These are phyloP conservation scores for Cariama cristata DNA, from an alignment of 2,113 vertebrate genomes.

Conservation along the genomic window DNA sequence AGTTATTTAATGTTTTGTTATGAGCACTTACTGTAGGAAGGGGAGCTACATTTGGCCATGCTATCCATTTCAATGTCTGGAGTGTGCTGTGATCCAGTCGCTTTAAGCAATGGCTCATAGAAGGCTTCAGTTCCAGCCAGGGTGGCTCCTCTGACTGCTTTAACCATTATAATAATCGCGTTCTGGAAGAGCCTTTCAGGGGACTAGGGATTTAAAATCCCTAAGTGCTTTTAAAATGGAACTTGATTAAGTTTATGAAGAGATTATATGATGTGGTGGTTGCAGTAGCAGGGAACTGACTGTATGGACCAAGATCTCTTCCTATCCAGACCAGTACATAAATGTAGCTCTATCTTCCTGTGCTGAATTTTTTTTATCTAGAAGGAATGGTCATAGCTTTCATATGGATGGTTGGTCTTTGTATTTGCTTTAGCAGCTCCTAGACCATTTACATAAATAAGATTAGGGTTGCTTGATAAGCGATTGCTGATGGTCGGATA, in stretches of 20 bases:
- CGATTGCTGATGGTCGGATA: neutral
- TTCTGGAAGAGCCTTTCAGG: neutral
- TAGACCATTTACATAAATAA: neutral
- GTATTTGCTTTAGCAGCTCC: neutral
- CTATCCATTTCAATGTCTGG: neutral
- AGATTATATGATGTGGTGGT: neutral
- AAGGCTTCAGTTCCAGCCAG: neutral
- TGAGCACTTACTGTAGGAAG: neutral
- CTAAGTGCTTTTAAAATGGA: neutral
- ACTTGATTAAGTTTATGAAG: neutral
- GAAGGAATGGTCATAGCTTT: neutral
- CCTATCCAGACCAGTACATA: neutral
- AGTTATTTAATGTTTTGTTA: neutral
- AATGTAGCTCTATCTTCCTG: neutral
- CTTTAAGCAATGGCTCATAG: neutral
- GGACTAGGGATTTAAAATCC: neutral
- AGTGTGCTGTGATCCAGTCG: rapidly evolving
- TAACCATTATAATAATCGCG: neutral
- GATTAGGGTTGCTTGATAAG: neutral
- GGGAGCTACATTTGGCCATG: neutral
- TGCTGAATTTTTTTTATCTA: neutral
- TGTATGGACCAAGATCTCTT: neutral
- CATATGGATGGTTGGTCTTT: neutral
- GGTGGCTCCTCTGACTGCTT: slow-evolving; percentile 11
- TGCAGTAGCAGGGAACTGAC: neutral